These are phyloP conservation scores for Oplegnathus fasciatus DNA, from an alignment of 2,113 vertebrate genomes.

Conservation along the genomic window DNA sequence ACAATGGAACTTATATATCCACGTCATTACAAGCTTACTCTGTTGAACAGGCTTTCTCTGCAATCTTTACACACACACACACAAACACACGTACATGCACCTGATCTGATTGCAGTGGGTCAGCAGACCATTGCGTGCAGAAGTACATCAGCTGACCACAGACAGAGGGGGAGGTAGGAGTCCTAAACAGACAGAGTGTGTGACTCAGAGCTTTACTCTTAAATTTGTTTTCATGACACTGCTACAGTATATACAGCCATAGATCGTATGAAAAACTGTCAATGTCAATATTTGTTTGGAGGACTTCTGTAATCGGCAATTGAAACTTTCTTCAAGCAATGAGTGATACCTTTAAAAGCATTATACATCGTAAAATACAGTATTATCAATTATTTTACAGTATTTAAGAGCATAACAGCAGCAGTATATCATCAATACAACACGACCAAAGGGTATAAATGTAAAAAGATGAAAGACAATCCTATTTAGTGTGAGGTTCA, in stretches of 20 bases:
- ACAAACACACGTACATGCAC: constrained; percentile 22
- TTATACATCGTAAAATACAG: background rate
- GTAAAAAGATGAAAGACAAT: no score
- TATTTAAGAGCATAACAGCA: background rate
- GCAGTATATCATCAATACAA: no score
- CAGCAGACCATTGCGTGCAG: constrained; percentile 81
- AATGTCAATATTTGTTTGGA: background rate
- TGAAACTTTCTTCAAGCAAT: background rate
- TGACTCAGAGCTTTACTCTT: constrained; percentile 54
- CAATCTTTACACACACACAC: constrained; percentile 28
- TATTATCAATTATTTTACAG: background rate
- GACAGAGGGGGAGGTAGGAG: constrained; percentile 57
- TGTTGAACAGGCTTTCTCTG: constrained; percentile 27
- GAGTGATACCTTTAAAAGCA: no score
- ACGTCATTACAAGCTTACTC: constrained; percentile 19
- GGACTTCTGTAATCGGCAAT: background rate
- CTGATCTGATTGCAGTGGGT: constrained; percentile 74
- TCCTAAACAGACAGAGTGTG: constrained; percentile 42
- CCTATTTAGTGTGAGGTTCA: no score
- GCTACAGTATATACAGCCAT: background rate
- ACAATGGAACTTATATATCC: constrained; percentile 1
- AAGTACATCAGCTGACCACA: constrained; percentile 76
- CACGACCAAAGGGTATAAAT: no score
- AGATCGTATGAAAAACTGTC: background rate
- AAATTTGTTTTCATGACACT: constrained; percentile 45